Conservation (phyloP, 2,888 invertebrate genomes). For the Blastobasis lacticolella region DNA sequence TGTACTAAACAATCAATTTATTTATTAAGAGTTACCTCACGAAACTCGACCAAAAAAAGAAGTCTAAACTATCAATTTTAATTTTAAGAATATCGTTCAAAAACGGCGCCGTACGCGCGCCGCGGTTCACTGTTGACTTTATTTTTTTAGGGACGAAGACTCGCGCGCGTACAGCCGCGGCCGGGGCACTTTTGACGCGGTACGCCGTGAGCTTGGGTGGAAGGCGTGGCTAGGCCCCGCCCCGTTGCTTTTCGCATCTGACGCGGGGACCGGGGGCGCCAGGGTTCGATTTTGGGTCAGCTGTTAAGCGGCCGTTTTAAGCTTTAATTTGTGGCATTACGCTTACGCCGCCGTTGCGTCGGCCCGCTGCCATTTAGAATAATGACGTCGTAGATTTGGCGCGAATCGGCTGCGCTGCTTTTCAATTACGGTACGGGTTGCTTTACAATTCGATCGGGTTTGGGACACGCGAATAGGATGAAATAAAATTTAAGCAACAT, state of each 20-base stretch:
- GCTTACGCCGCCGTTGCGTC: conserved; percentile 37
- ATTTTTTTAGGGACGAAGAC: conserved; percentile 24
- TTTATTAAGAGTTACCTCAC: too few species aligned
- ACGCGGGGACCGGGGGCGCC: conserved; percentile 40
- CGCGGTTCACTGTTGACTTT: conserved; percentile 25
- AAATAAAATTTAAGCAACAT: too few species aligned
- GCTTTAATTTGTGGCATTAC: conserved; percentile 74
- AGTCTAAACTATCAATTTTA: too few species aligned
- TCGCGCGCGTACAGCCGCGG: conserved; percentile 48
- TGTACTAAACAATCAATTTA: too few species aligned
- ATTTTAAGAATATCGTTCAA: too few species aligned
- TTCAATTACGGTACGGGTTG: conserved; percentile 27
- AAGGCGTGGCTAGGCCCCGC: conserved; percentile 64
- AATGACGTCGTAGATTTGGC: conserved; percentile 57
- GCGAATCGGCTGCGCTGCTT: conserved; percentile 43
- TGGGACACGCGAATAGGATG: too few species aligned
- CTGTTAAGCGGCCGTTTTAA: conserved; percentile 73
- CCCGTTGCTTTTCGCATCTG: conserved; percentile 66
- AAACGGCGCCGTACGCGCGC: background rate
- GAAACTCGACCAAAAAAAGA: too few species aligned
- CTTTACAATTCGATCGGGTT: too few species aligned
- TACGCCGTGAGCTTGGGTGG: conserved; percentile 38
- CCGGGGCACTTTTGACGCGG: conserved; percentile 66
- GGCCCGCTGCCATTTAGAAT: conserved; percentile 58
- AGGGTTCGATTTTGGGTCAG: conserved; percentile 70